A percentile compares a stretch with the other conserved stretches of the same genome.
Evolutionary conservation across 2,797 vertebrate species (phyloP).

Genomic region (Merluccius polli): DNA sequence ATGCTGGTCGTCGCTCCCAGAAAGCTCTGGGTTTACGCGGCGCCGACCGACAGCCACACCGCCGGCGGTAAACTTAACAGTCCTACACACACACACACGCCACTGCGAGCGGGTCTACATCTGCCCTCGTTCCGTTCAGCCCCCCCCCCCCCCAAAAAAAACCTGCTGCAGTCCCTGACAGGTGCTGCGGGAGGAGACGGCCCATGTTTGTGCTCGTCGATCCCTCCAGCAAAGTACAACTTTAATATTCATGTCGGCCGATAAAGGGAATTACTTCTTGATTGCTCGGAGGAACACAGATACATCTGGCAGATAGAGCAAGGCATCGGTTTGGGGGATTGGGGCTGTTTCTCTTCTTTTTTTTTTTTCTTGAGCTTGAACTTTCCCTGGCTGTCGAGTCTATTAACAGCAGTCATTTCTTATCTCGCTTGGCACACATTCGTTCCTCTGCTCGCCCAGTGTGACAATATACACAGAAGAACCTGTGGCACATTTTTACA

Average conservation of each 20-base stretch:
- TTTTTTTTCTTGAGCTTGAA: constrained; percentile 41
- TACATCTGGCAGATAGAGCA: constrained; percentile 67
- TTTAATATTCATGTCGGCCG: constrained; percentile 69
- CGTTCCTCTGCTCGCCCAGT: constrained; percentile 50
- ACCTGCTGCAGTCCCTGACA: constrained; percentile 50
- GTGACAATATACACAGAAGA: constrained; percentile 40
- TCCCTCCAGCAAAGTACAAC: constrained; percentile 57
- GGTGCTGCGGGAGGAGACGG: constrained; percentile 52
- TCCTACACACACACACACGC: too few relatives aligned
- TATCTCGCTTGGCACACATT: constrained; percentile 62
- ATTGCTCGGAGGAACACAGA: constrained; percentile 69
- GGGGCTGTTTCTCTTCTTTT: constrained; percentile 37
- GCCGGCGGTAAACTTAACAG: too few relatives aligned
- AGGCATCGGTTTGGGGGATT: constrained; percentile 54
- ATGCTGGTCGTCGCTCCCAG: constrained; percentile 50
- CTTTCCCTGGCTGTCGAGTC: constrained; percentile 55
- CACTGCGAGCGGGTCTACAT: constrained; percentile 43
- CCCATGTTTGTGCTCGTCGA: constrained; percentile 43
- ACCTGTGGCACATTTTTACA: constrained; percentile 35
- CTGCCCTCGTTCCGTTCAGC: constrained; percentile 37
- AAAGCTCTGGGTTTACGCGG: not conserved
- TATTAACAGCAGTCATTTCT: constrained; percentile 56
- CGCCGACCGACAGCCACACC: too few relatives aligned
- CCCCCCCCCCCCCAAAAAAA: constrained; percentile 46
- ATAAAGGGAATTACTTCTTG: constrained; percentile 72